These are phyloP conservation scores for Mythimna lalbum DNA, from an alignment of 2,888 invertebrate genomes.

Conservation along the genomic window DNA sequence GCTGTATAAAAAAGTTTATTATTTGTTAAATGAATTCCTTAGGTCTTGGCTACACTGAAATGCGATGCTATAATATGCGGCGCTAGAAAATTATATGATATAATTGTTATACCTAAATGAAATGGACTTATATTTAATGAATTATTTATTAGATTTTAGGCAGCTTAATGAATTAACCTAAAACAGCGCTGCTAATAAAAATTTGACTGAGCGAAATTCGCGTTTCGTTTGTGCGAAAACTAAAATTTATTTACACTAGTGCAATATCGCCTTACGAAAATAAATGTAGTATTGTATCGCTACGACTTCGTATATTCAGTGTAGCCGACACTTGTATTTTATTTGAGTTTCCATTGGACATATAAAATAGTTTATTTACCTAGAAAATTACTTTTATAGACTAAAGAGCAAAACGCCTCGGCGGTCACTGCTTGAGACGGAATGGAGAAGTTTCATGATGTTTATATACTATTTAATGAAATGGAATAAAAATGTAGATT, in stretches of 20 bases:
- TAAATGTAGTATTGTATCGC: constrained; percentile 21
- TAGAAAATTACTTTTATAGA: constrained; percentile 15
- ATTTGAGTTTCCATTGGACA: constrained; percentile 76
- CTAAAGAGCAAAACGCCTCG: background rate
- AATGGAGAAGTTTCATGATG: background rate
- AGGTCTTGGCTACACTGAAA: constrained; percentile 63
- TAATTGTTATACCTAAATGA: constrained; percentile 9
- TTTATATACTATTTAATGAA: too few species aligned
- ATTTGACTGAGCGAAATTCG: constrained; percentile 14
- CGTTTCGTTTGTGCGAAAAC: constrained; percentile 31
- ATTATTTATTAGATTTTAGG: constrained; percentile 38
- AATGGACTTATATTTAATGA: constrained; percentile 31
- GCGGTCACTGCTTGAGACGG: background rate
- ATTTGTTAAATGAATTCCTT: constrained; percentile 57
- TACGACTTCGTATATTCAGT: constrained; percentile 47
- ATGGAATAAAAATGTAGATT: too few species aligned
- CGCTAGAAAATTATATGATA: constrained; percentile 21
- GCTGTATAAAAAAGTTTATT: constrained; percentile 57
- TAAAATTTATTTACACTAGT: constrained; percentile 43
- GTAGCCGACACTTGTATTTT: constrained; percentile 71
- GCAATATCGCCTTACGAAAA: constrained; percentile 41
- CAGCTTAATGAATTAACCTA: constrained; percentile 38
- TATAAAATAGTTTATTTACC: constrained; percentile 81
- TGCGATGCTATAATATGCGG: constrained; percentile 36
- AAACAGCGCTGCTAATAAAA: background rate